Base-by-base conservation (phyloP, 2,113 vertebrate species). In the human region DNA sequence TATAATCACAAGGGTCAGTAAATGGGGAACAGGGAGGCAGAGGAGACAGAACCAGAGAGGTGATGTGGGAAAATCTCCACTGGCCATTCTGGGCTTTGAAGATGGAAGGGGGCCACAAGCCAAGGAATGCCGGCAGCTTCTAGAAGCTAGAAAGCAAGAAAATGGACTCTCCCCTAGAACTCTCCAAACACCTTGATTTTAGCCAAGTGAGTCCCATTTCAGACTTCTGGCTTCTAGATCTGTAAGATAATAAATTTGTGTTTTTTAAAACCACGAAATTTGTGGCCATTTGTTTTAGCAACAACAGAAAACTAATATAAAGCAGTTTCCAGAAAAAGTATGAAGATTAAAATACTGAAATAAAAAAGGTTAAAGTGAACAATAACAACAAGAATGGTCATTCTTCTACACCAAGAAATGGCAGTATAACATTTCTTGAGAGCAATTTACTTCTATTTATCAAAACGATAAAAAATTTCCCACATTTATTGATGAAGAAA, bases 281-380 rank as follows among this genome's bases (percentile, higher is more conserved):
- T 93, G 11, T 38, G 66, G 38, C 57, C 22, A 72, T 32, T 72
- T 72, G 6, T 76, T 84, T 86, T 4, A 78, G 27, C 68, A 57
- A 32, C 50, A 61, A 61, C 23, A 89, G 52, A 81, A 89, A 93
- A 68, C 8, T 59, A 55, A 85, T 80, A 75, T 27, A 75, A 90
- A 78, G 14, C 18, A n/a, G 17, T 80, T 92, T 96, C 50, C 86
- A 78, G 43, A 52, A 70, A 93, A 96, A 38, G 40, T 13, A 52
- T 45, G 8, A 90, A 97, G n/a, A 95, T 89, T 18, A 81, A 59
- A 94, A 70, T 82, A 59, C 17, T 81, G 48, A 68, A 86, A 87
- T 66, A 87, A 87, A 90, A 23, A 48, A 96, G 20, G 18, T 88
- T 48, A 83, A 90, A 52, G 32, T 91, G 40, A 96, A 59, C n/a